phyloP scores from a whole-genome alignment of 2,888 invertebrate genomes.

The Nemapogon koenigi region DNA sequence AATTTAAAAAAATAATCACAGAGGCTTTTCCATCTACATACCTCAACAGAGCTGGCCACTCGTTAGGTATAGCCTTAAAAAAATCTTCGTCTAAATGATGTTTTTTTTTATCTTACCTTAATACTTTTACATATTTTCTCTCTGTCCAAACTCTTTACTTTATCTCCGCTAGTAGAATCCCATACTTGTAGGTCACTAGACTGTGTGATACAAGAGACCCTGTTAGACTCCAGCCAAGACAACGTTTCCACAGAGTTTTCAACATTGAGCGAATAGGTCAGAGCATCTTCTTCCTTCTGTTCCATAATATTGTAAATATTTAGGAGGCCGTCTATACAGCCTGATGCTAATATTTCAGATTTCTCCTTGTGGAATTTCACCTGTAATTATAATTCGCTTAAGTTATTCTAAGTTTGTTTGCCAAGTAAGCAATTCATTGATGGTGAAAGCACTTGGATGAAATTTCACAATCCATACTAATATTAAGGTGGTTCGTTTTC shows the following conservation, averaged over 20 bases:
- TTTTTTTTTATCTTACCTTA: too few relatives aligned
- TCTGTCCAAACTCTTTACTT: slow-evolving; percentile 63
- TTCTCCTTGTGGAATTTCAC: slow-evolving; percentile 75
- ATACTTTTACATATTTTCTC: slow-evolving; percentile 64
- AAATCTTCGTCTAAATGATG: too few relatives aligned
- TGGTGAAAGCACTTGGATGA: too few relatives aligned
- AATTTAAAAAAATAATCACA: too few relatives aligned
- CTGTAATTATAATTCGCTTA: slow-evolving; percentile 40
- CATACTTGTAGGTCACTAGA: slow-evolving; percentile 75
- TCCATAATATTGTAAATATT: slow-evolving; percentile 83
- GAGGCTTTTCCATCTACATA: too few relatives aligned
- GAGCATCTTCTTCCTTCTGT: slow-evolving; percentile 78
- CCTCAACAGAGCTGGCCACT: too few relatives aligned
- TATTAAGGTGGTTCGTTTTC: too few relatives aligned
- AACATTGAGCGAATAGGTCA: slow-evolving; percentile 77
- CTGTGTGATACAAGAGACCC: slow-evolving; percentile 72
- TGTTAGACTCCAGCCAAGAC: slow-evolving; percentile 55
- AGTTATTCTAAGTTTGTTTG: too few relatives aligned
- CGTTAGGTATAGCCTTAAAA: too few relatives aligned
- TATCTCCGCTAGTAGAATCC: slow-evolving; percentile 68
- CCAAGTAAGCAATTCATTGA: too few relatives aligned
- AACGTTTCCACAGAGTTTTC: slow-evolving; percentile 76
- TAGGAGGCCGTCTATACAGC: slow-evolving; percentile 84
- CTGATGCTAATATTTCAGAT: slow-evolving; percentile 72
- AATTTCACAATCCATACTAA: too few relatives aligned